Conservation (phyloP, 2,888 invertebrate genomes). For the Ochlodes sylvanus region DNA sequence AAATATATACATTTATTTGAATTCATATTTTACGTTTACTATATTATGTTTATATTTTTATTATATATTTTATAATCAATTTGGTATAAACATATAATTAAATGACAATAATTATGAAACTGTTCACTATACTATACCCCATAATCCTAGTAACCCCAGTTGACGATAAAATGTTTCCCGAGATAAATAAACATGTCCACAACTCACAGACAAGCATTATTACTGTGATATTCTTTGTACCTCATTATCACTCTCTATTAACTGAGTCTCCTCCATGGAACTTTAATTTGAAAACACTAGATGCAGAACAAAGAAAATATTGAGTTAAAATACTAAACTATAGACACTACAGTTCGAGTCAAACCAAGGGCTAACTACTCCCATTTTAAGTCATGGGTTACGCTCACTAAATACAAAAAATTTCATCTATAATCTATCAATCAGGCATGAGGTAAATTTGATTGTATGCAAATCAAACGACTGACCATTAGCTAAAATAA, state of each 20-base stretch:
- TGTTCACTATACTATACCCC: conserved; percentile 17
- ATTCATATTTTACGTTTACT: too few species aligned
- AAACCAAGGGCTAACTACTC: conserved; percentile 42
- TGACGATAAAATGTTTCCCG: neutral
- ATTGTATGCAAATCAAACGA: conserved; percentile 80
- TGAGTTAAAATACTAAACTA: conserved; percentile 41
- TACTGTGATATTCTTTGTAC: conserved; percentile 48
- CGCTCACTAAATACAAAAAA: conserved; percentile 40
- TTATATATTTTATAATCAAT: too few species aligned
- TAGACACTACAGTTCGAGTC: conserved; percentile 37
- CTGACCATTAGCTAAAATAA: conserved; percentile 69
- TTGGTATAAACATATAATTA: too few species aligned
- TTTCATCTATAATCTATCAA: conserved; percentile 51
- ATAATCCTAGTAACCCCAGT: conserved; percentile 3
- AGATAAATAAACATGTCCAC: neutral
- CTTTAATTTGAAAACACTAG: conserved; percentile 16
- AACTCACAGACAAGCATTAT: conserved; percentile 26
- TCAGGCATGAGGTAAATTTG: conserved; percentile 62
- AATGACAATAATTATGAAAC: conserved; percentile 18
- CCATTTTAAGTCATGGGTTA: conserved; percentile 46
- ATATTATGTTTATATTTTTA: too few species aligned
- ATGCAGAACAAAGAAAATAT: conserved; percentile 40
- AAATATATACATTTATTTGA: too few species aligned
- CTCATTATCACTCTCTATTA: conserved; percentile 70
- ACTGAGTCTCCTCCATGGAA: conserved; percentile 61